A percentile compares a stretch with the other conserved stretches of the same genome.
Evolutionary conservation across 2,113 vertebrate genomes (phyloP).

Genomic region (Thunnus maccoyii): DNA sequence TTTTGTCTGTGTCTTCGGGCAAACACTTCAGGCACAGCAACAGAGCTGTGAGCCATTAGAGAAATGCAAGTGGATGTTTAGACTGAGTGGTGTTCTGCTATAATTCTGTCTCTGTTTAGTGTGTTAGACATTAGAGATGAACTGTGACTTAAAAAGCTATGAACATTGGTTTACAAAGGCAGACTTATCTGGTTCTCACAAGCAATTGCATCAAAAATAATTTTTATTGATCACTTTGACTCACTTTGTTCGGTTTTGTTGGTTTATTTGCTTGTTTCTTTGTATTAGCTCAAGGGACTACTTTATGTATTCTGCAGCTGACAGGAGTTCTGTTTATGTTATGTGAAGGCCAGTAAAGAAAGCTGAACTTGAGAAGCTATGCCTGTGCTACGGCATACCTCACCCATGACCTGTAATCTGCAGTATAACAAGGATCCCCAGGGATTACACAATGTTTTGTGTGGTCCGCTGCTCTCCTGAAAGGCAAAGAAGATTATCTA

Average conservation of each 20-base stretch:
- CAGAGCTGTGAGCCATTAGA: not conserved
- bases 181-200: not conserved
- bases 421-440: not conserved
- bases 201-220: not conserved
- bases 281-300: not conserved
- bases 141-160: not conserved
- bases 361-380: constrained; percentile 10
- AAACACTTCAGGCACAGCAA: constrained; percentile 14
- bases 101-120: not conserved
- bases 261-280: not conserved
- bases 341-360: not conserved
- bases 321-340: not conserved
- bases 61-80: constrained; percentile 1
- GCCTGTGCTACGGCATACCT: not conserved
- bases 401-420: constrained; percentile 4
- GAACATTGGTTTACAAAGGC: not conserved
- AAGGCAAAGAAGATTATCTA: not conserved
- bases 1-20: constrained; percentile 55
- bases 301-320: not conserved
- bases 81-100: not conserved
- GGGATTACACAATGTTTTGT: not conserved
- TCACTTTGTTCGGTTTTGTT: not conserved
- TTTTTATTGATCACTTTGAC: not conserved
- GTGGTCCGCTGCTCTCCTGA: not conserved
- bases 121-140: not conserved